These are phyloP conservation scores for Drosophila lini DNA, from an alignment of 1,140 invertebrate genomes.

Conservation along the genomic window DNA sequence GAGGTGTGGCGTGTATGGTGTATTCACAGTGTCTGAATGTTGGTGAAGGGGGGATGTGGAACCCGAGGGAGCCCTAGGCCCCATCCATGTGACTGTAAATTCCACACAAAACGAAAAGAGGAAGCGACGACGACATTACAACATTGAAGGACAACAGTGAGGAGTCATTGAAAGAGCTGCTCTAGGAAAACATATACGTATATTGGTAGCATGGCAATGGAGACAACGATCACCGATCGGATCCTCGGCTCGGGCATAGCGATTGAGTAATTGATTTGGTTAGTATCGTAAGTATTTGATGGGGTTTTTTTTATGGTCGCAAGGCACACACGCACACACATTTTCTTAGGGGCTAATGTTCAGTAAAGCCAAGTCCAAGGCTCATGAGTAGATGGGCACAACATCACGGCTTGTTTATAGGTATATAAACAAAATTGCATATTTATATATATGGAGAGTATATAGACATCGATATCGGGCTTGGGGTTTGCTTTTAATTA, in stretches of 20 bases:
- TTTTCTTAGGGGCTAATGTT: conserved; percentile 39
- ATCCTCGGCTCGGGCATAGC: conserved; percentile 18
- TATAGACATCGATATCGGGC: conserved; percentile 75
- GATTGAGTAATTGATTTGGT: conserved; percentile 24
- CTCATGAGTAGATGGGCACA: conserved; percentile 70
- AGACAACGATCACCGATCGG: conserved; percentile 43
- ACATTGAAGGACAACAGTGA: conserved; percentile 63
- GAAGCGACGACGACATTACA: conserved; percentile 66
- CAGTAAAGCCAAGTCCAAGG: conserved; percentile 54
- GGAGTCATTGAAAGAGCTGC: conserved; percentile 14
- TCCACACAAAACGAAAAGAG: conserved; percentile 27
- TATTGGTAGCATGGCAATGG: conserved; percentile 19
- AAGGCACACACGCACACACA: conserved; percentile 61
- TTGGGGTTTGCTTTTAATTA: conserved; percentile 57
- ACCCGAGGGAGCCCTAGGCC: neutral
- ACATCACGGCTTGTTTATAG: conserved; percentile 61
- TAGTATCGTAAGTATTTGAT: conserved; percentile 32
- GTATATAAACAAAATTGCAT: conserved; percentile 52
- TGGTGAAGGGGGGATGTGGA: conserved; percentile 4
- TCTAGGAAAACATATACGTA: conserved; percentile 31
- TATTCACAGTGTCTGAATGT: conserved; percentile 48
- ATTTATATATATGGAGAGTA: conserved; percentile 58
- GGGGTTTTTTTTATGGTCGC: conserved; percentile 58
- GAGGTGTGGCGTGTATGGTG: conserved; percentile 14
- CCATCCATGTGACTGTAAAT: conserved; percentile 13